Conservation (phyloP, 2,113 vertebrate species). For the Hymenochirus boettgeri region DNA sequence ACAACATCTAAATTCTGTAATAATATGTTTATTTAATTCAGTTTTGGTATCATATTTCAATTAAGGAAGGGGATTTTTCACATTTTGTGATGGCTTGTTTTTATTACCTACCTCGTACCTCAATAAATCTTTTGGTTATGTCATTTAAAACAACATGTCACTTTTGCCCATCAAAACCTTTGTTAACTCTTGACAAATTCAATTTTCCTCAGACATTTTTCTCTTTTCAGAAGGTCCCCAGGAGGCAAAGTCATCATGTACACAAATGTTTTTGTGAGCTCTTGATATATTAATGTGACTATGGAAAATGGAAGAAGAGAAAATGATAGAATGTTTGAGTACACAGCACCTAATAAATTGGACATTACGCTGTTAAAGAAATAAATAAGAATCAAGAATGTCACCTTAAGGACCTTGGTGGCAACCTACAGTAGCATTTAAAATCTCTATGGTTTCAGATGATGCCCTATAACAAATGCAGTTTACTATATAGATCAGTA, state of each 20-base stretch:
- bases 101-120: no score
- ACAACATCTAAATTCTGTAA: no score
- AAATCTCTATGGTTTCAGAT: slow-evolving; percentile 30
- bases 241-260: slow-evolving; percentile 27
- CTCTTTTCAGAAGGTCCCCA: slow-evolving; percentile 9
- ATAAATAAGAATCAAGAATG: slow-evolving; percentile 34
- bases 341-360: slow-evolving; percentile 30
- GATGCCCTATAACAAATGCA: slow-evolving; percentile 34
- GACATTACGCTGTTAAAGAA: slow-evolving; percentile 4
- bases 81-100: no score
- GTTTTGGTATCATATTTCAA: no score
- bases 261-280: slow-evolving; percentile 30
- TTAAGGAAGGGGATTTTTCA: no score
- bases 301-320: slow-evolving; percentile 8
- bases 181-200: slow-evolving; percentile 24
- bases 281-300: slow-evolving; percentile 30
- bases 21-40: no score
- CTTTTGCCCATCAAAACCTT: slow-evolving; percentile 10
- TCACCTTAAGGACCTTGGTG: slow-evolving; percentile 24
- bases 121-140: no score
- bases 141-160: slow-evolving; percentile 3
- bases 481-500: slow-evolving; percentile 20
- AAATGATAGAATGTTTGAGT: slow-evolving; percentile 34
- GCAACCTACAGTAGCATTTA: slow-evolving; percentile 34
- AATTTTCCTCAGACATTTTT: slow-evolving; percentile 5